Evolutionary conservation across 1,140 invertebrate species (phyloP), one percentile per base, ranked within the genome.

Genomic region (Phortica variegata): DNA sequence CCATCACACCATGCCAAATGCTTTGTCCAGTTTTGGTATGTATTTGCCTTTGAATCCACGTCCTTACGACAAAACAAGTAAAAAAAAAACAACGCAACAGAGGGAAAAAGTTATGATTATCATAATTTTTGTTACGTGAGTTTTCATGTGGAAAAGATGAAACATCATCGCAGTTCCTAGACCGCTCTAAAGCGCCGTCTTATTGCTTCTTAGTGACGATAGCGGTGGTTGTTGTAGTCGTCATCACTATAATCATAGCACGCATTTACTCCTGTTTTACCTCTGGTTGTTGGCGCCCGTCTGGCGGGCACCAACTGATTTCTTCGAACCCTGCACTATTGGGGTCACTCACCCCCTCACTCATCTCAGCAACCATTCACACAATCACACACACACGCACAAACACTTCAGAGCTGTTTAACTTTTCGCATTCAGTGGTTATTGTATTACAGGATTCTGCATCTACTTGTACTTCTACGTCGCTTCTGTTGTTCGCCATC

Each of bases 121-220:
- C 70, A 73, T 73, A 73, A 73, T 73, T 73, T 73, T 73, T 61
- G 65, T 73, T 73, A 73, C 70, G 70, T 69, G 65, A 72, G 70
- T 73, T 73, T 72, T 73, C 70, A 73, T 73, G 69, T 73, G 70
- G 70, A 73, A 73, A 73, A 73, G 70, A 73, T 73, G 70, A 73
- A 73, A 73, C 69, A 73, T 73, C 70, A 73, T 73, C 69, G 60
- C 29, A 10, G 4, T 17, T 19, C 13, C 3, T 12, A 8, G 15
- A n/a, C n/a, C 36, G 36, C 33, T 38, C 17, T 12, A 18, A 44
- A 36, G n/a, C n/a, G 43, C 39, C 42, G 17, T 43, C 9, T 15
- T 65, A 49, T 62, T 33, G 50, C 41, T 26, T 34, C 45, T 43
- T 45, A 43, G 41, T 34, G 20, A 29, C 43, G 18, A 37, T 39